Conservation (phyloP, 2,888 invertebrate species). For the Acleris laterana region DNA sequence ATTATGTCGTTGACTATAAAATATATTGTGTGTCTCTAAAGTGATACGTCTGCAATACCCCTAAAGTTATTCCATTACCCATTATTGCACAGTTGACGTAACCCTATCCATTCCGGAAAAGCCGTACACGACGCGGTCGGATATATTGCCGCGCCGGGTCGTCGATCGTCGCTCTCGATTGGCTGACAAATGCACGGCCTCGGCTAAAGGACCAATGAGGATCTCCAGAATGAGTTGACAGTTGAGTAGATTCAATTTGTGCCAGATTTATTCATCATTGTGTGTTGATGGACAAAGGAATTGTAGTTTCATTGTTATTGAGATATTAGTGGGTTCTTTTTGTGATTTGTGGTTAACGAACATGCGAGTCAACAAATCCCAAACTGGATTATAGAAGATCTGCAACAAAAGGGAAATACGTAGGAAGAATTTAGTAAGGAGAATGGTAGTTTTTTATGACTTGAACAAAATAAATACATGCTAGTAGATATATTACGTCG, state of each 20-base stretch:
- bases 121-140: conserved; percentile 6
- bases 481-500: no score
- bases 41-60: conserved; percentile 1
- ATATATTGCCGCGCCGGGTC: conserved; percentile 13
- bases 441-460: no score
- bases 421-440: no score
- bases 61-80: conserved; percentile 11
- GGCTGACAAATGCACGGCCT: conserved; percentile 7
- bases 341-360: no score
- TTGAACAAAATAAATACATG: no score
- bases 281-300: not conserved
- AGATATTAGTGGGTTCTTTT: no score
- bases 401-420: no score
- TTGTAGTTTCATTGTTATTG: no score
- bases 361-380: no score
- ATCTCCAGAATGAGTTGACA: not conserved
- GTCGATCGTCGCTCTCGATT: not conserved
- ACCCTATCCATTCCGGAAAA: conserved; percentile 24
- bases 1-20: no score
- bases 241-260: not conserved
- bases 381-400: no score
- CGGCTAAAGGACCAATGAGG: conserved; percentile 7
- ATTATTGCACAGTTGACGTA: conserved; percentile 16
- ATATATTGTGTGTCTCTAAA: no score
- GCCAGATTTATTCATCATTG: not conserved